Percentiles rank a stretch among this genome's conserved stretches.
Evolutionary conservation across 23 tunicate species (phyloP).

Genomic region (Styela plicata): DNA sequence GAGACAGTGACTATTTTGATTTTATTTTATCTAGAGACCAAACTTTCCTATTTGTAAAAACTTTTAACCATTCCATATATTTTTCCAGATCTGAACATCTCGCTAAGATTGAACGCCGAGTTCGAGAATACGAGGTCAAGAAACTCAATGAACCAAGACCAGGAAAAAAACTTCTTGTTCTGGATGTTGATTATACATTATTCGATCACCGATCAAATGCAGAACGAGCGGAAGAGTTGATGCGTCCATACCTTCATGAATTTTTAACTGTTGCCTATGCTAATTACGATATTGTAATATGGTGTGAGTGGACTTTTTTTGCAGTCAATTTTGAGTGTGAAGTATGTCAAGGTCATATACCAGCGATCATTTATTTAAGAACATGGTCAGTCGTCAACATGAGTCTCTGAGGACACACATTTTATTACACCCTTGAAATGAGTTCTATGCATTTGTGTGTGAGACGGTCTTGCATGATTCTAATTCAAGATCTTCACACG

Average conservation of each 20-base stretch:
- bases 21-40: too few species aligned
- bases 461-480: too few species aligned
- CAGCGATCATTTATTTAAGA: too few species aligned
- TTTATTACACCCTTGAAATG: too few species aligned
- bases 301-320: slow-evolving; percentile 66
- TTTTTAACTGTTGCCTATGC: slow-evolving; percentile 78
- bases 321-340: too few species aligned
- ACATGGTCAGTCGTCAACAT: too few species aligned
- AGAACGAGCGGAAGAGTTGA: slow-evolving; percentile 66
- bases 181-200: slow-evolving; percentile 90
- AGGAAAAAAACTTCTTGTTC: slow-evolving; percentile 86
- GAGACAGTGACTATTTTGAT: too few species aligned
- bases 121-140: slow-evolving; percentile 53
- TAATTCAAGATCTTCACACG: too few species aligned
- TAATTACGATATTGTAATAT: slow-evolving; percentile 88
- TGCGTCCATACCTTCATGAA: slow-evolving; percentile 95
- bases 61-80: background rate
- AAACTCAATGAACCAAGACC: slow-evolving; percentile 77
- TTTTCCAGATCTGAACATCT: slow-evolving; percentile 63
- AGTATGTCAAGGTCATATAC: too few species aligned
- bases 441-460: too few species aligned
- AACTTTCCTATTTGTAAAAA: too few species aligned
- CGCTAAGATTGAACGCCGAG: slow-evolving; percentile 75
- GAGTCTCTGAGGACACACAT: too few species aligned
- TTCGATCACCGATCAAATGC: slow-evolving; percentile 96